Base-by-base conservation (phyloP, 1,140 invertebrate genomes). In the Magallana ariakensis region DNA sequence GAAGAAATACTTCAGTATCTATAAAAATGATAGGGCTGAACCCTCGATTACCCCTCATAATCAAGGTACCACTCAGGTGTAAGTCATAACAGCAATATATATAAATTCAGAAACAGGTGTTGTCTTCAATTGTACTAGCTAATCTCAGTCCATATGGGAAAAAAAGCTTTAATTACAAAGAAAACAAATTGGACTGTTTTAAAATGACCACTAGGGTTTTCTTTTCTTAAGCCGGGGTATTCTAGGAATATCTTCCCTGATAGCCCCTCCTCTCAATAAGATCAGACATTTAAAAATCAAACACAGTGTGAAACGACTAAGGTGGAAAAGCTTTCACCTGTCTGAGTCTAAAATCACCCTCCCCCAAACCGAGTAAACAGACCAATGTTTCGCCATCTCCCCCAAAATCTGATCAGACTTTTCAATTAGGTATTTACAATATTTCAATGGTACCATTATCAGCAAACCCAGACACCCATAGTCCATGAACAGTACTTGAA, bases 1-100 rank as follows among this genome's bases (percentile, higher is more conserved):
- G 33, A 26, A 75, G 66, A 75, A 75, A 75, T 75, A 75, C 66
- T 75, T 75, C 66, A 75, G 66, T 75, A 75, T 75, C 66, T 75
- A 75, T 75, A 75, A 75, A 75, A 75, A 75, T 26, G 66, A 75
- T 75, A 22, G 22, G 66, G 22, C 19, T 70, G 66, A 70, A 70
- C 19, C 66, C 19, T 70, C 66, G 10, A 70, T 70, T 70, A 70
- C 66, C 19, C 66, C 13, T 70, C 66, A 19, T 70, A 70, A 70
- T 70, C 66, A 70, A 70, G 66, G n/a, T 70, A 26, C 19, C 19
- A 70, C 26, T 70, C 66, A 70, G 66, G 66, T 70, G 66, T 70
- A 70, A 70, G 66, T 70, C 66, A 70, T 26, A 70, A 70, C 13
- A 22, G n/a, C n/a, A 22, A 70, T 70, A 70, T 70, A 70, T 16